Conservation (phyloP, 2,113 vertebrate genomes). For the Helogale parvula region DNA sequence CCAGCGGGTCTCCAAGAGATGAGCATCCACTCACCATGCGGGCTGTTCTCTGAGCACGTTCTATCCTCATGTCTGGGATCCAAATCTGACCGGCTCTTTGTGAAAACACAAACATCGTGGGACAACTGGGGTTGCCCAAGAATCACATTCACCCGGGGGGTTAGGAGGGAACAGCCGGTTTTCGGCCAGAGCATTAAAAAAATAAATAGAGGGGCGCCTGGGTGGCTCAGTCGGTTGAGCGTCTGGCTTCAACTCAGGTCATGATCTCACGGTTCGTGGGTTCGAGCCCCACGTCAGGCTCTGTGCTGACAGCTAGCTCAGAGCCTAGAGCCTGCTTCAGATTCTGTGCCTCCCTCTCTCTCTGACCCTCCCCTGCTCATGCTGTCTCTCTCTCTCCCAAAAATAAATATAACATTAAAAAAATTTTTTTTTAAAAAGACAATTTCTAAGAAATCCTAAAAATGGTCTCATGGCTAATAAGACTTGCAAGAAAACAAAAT, state of each 20-base stretch:
- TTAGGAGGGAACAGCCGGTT: fast-evolving
- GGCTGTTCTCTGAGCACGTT: neutral
- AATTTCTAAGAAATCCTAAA: neutral
- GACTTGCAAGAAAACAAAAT: neutral
- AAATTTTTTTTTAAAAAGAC: neutral
- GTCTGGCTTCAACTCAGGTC: too few species aligned
- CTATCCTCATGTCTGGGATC: neutral
- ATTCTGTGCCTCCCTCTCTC: too few species aligned
- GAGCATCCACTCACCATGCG: neutral
- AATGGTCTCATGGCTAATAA: neutral
- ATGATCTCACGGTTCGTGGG: too few species aligned
- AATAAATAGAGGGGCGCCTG: neutral
- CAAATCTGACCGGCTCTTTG: neutral
- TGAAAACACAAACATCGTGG: fast-evolving
- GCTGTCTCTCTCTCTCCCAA: too few species aligned
- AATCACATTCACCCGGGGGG: neutral
- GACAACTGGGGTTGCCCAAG: fast-evolving
- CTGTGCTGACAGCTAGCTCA: too few species aligned
- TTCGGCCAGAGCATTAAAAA: neutral
- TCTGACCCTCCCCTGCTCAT: too few species aligned
- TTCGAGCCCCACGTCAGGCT: too few species aligned
- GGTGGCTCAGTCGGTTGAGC: too few species aligned
- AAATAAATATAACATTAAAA: too few species aligned
- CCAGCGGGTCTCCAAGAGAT: fast-evolving
- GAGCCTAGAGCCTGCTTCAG: too few species aligned